Conservation (phyloP, 37 sponge, comb jelly and placozoan species). For the Dysidea cf. avara region DNA sequence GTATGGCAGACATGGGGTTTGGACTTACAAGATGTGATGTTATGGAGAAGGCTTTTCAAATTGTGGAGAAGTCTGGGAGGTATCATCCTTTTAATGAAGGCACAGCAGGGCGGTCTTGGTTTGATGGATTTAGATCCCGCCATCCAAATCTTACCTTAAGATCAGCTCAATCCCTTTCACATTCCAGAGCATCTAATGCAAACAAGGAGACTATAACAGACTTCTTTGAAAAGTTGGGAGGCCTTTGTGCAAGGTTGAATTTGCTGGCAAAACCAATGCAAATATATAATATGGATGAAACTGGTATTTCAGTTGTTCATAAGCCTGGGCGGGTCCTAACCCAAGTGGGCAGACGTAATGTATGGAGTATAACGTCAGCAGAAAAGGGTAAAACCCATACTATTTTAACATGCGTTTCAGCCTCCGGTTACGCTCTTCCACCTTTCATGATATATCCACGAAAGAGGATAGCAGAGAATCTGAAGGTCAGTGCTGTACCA, state of each 20-base stretch:
- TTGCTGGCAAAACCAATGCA: constrained; percentile 63
- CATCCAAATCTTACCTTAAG: constrained; percentile 20
- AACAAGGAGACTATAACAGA: constrained; percentile 33
- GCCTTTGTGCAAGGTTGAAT: constrained; percentile 38
- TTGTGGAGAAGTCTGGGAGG: constrained; percentile 25
- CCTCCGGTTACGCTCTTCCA: constrained; percentile 45
- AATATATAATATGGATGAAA: constrained; percentile 53
- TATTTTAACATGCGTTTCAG: constrained; percentile 60
- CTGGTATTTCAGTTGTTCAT: constrained; percentile 32
- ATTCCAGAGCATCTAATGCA: constrained; percentile 29
- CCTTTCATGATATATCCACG: constrained; percentile 61
- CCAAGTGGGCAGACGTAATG: constrained; percentile 30
- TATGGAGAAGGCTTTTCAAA: constrained; percentile 33
- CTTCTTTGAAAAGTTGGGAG: constrained; percentile 32
- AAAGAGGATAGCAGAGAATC: constrained; percentile 40
- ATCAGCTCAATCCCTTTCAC: constrained; percentile 53
- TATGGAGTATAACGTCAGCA: constrained; percentile 36
- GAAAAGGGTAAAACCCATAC: constrained; percentile 56
- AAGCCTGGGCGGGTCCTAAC: constrained; percentile 49
- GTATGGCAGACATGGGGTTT: constrained; percentile 56
- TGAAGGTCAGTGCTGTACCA: too few species aligned
- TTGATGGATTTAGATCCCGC: constrained; percentile 37
- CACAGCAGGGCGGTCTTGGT: constrained; percentile 46
- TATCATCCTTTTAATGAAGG: constrained; percentile 37
- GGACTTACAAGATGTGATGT: constrained; percentile 43